Conservation (phyloP, 1,140 invertebrate species). For the Euwallacea similis region DNA sequence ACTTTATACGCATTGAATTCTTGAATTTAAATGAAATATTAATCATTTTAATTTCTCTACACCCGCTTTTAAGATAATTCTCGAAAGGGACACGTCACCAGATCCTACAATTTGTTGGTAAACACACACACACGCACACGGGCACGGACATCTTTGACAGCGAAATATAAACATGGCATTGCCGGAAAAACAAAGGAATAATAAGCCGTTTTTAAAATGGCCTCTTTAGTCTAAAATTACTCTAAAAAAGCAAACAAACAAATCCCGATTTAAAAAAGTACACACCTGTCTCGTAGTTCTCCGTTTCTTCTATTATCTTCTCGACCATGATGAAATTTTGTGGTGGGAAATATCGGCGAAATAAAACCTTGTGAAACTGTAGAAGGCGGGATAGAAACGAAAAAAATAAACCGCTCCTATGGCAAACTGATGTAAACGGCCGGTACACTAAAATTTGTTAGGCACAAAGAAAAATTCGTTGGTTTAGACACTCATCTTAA, state of each 20-base stretch:
- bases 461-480: constrained; percentile 50
- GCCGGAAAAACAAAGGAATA: constrained; percentile 17
- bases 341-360: not conserved
- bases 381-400: constrained; percentile 24
- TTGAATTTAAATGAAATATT: too few species aligned
- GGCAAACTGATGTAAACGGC: constrained; percentile 40
- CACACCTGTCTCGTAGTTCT: constrained; percentile 49
- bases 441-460: constrained; percentile 42
- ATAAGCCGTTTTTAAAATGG: not conserved
- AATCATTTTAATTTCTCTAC: too few species aligned
- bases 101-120: constrained; percentile 21
- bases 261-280: constrained; percentile 9
- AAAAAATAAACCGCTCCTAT: constrained; percentile 28
- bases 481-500: constrained; percentile 48
- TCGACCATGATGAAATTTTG: constrained; percentile 49
- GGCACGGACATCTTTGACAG: constrained; percentile 14
- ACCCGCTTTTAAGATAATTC: too few species aligned
- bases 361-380: constrained; percentile 10
- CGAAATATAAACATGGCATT: constrained; percentile 1
- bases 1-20: too few species aligned
- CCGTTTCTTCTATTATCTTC: constrained; percentile 51
- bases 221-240: not conserved
- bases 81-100: not conserved
- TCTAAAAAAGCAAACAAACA: not conserved
- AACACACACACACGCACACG: constrained; percentile 8